Conservation (phyloP, 64 coral and sea anemone species). For the Exaiptasia diaphana region DNA sequence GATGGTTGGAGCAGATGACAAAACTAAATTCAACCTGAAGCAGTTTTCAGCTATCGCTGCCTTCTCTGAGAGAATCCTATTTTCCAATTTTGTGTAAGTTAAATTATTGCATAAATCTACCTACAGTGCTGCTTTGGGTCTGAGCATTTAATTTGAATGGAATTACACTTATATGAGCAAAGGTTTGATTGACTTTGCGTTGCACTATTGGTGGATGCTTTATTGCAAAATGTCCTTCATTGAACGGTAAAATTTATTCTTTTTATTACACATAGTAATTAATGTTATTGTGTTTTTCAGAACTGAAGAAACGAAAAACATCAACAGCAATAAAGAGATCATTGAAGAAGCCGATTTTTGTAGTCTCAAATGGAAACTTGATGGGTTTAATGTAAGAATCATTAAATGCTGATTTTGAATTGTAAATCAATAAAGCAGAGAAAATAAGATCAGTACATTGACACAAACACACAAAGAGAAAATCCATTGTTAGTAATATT, state of each 20-base stretch:
- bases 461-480: no score
- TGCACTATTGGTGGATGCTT: no score
- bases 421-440: neutral
- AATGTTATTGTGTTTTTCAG: no score
- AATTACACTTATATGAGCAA: no score
- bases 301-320: slow-evolving; percentile 55
- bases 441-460: neutral
- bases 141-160: no score
- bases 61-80: slow-evolving; percentile 89
- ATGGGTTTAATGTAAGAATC: slow-evolving; percentile 76
- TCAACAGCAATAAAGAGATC: slow-evolving; percentile 77
- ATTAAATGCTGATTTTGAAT: neutral
- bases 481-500: neutral
- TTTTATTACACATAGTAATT: no score
- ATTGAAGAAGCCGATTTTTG: slow-evolving; percentile 97
- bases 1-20: slow-evolving; percentile 82
- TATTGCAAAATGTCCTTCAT: no score
- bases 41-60: slow-evolving; percentile 95
- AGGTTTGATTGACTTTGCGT: no score
- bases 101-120: neutral
- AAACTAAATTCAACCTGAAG: slow-evolving; percentile 66
- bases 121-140: no score
- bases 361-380: slow-evolving; percentile 81
- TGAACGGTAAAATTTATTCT: no score
- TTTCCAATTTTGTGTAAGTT: slow-evolving; percentile 77